A percentile compares a stretch with the other conserved stretches of the same genome.
These are phyloP conservation scores for Indri indri DNA, from an alignment of 2,113 vertebrate species.

Conservation along the genomic window DNA sequence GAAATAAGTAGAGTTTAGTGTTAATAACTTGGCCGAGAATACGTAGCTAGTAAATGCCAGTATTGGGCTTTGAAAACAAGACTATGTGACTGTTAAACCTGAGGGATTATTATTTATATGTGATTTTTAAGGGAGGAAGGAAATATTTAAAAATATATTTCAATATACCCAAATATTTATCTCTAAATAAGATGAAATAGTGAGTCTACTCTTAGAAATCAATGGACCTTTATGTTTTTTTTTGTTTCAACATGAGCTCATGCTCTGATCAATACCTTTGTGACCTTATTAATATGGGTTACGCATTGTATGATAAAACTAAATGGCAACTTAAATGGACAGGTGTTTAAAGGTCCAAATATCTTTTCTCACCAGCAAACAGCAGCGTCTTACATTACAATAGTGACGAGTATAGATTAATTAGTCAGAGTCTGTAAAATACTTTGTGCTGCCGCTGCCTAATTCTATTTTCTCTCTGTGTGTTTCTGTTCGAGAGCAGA, in stretches of 20 bases:
- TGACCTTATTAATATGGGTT: not conserved
- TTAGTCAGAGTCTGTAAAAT: not conserved
- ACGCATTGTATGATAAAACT: too few species aligned
- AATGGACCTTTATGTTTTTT: rapidly evolving
- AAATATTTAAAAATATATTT: not conserved
- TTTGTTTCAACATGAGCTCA: rapidly evolving
- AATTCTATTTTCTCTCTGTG: not conserved
- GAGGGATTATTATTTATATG: rapidly evolving
- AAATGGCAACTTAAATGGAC: not conserved
- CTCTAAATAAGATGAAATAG: rapidly evolving
- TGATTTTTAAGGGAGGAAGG: not conserved
- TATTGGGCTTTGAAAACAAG: too few species aligned
- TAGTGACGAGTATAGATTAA: not conserved
- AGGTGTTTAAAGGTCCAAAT: not conserved
- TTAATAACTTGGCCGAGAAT: not conserved
- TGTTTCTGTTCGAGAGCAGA: not conserved
- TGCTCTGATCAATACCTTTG: not conserved
- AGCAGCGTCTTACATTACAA: too few species aligned
- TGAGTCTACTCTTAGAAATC: rapidly evolving
- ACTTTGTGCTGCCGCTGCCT: not conserved
- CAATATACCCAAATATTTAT: rapidly evolving
- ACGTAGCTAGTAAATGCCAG: too few species aligned
- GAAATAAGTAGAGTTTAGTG: not conserved
- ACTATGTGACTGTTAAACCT: too few species aligned
- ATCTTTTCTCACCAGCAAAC: not conserved